Evolutionary conservation across 2,888 invertebrate genomes (phyloP).

Genomic region (Anthoptus insignis): DNA sequence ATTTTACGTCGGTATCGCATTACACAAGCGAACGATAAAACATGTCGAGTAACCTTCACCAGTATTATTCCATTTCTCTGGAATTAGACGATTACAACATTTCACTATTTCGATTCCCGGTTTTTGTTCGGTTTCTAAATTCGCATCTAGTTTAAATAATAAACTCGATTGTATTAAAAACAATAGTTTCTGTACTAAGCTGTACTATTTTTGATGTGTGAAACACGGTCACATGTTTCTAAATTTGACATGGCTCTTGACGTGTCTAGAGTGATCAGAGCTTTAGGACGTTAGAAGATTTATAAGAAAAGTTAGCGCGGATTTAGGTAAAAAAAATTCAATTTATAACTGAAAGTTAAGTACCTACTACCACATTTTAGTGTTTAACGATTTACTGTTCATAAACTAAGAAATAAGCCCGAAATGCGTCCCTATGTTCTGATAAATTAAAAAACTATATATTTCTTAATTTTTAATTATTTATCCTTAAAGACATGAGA

Average conservation of each 20-base stretch:
- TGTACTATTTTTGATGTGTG: conserved; percentile 19
- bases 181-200: conserved; percentile 43
- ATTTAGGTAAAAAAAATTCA: too few relatives aligned
- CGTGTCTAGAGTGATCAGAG: too few relatives aligned
- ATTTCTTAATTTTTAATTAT: too few relatives aligned
- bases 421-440: too few relatives aligned
- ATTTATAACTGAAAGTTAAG: too few relatives aligned
- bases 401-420: too few relatives aligned
- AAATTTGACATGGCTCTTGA: neutral
- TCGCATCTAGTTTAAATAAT: conserved; percentile 62
- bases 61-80: conserved; percentile 72
- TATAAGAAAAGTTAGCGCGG: too few relatives aligned
- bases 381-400: too few relatives aligned
- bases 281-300: too few relatives aligned
- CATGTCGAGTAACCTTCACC: conserved; percentile 64
- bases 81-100: conserved; percentile 79
- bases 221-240: conserved; percentile 6
- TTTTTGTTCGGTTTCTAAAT: conserved; percentile 72
- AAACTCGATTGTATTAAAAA: conserved; percentile 52
- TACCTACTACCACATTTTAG: too few relatives aligned
- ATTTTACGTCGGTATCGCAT: conserved; percentile 39
- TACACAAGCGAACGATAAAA: conserved; percentile 46
- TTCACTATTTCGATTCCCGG: conserved; percentile 65
- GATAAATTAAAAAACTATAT: too few relatives aligned
- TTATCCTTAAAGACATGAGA: too few relatives aligned